Percentiles rank a stretch among this genome's conserved stretches.
Conservation (phyloP, 2,113 vertebrate genomes). For the Semnopithecus entellus region DNA sequence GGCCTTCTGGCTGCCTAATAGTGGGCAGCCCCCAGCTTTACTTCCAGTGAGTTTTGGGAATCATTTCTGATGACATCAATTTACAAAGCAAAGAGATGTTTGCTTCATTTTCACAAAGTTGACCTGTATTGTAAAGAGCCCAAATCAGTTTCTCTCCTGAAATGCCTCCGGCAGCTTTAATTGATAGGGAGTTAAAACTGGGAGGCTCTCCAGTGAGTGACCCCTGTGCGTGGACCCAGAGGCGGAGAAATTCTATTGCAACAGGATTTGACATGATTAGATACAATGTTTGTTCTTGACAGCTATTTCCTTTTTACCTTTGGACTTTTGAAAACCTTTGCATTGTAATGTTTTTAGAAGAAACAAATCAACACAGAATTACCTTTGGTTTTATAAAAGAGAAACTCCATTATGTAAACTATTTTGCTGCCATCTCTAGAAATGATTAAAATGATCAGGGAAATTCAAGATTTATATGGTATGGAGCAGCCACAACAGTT, state of each 20-base stretch:
- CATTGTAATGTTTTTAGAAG: background rate
- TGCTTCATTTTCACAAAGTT: background rate
- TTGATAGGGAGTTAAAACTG: background rate
- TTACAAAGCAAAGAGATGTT: background rate
- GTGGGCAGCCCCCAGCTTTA: background rate
- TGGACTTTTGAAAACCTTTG: background rate
- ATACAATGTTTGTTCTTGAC: background rate
- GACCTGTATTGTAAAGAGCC: background rate
- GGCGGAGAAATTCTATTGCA: background rate
- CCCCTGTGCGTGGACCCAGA: rapidly evolving
- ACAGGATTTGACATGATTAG: background rate
- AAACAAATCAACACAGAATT: background rate
- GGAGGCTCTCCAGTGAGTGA: background rate
- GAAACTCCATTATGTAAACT: background rate
- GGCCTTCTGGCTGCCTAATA: background rate
- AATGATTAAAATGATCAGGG: background rate
- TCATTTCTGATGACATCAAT: background rate
- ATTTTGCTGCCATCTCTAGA: background rate
- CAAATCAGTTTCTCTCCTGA: background rate
- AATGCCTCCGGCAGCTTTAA: background rate
- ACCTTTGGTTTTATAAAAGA: constrained; percentile 12
- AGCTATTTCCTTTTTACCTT: background rate
- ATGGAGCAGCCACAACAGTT: background rate
- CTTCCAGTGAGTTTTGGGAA: background rate
- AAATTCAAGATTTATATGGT: background rate